Conservation (phyloP, 2,797 vertebrate species). For the Coccyzus lansbergi region DNA sequence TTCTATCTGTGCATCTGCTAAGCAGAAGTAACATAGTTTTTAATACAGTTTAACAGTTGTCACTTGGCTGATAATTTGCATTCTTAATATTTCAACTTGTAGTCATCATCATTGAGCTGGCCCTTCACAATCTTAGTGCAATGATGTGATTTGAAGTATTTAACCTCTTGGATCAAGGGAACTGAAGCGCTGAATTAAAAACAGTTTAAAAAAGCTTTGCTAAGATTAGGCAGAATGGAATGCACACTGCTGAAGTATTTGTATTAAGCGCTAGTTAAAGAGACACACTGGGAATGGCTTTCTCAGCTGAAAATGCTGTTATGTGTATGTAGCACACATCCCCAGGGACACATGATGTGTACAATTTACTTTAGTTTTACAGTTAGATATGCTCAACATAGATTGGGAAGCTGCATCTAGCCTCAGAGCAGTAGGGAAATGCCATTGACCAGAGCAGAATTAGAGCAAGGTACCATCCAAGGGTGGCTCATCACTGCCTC, state of each 20-base stretch:
- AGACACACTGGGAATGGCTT: not conserved
- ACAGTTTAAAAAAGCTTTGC: not conserved
- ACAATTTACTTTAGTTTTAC: slow-evolving; percentile 48
- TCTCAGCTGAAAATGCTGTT: slow-evolving; percentile 20
- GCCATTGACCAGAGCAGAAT: not conserved
- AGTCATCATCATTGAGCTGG: slow-evolving; percentile 46
- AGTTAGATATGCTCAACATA: not conserved
- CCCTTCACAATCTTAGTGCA: slow-evolving; percentile 43
- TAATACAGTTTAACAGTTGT: slow-evolving; percentile 53
- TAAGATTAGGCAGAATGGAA: not conserved
- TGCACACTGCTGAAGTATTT: not conserved
- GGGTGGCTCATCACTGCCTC: not conserved
- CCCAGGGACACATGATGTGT: not conserved
- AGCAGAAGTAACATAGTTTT: slow-evolving; percentile 43
- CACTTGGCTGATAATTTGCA: slow-evolving; percentile 62
- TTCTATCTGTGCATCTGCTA: slow-evolving; percentile 38
- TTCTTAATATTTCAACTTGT: slow-evolving; percentile 20
- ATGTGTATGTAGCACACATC: not conserved
- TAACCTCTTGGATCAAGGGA: slow-evolving; percentile 48
- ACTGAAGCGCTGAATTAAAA: slow-evolving; percentile 46
- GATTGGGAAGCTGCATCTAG: not conserved
- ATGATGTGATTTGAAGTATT: slow-evolving; percentile 52
- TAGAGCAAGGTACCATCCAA: not conserved
- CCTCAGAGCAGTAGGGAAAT: not conserved
- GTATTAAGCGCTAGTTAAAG: not conserved